Conservation (phyloP, 2,113 vertebrate genomes). For the Desmodus rotundus region DNA sequence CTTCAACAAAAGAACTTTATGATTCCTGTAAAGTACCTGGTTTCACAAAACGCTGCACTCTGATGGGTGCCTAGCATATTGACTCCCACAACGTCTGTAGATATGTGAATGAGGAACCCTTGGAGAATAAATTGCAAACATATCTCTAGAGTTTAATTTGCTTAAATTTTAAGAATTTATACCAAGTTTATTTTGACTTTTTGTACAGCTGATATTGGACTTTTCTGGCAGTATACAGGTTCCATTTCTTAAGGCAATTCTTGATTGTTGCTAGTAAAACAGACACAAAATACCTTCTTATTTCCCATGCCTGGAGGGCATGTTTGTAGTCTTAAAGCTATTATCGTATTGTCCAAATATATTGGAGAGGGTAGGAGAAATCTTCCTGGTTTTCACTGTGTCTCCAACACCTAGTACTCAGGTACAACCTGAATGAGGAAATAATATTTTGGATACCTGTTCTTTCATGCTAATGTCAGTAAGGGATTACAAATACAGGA, state of each 20-base stretch:
- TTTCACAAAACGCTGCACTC: neutral
- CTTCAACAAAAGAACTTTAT: neutral
- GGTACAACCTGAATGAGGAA: neutral
- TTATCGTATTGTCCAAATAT: neutral
- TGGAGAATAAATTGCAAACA: neutral
- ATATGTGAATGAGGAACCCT: neutral
- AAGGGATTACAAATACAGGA: neutral
- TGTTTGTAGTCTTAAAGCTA: neutral
- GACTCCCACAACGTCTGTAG: neutral
- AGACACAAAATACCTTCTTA: neutral
- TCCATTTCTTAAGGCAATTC: neutral
- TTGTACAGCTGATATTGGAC: neutral
- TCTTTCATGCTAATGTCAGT: neutral
- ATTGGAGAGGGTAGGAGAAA: neutral
- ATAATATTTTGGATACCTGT: neutral
- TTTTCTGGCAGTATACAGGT: neutral
- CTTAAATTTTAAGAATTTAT: slow-evolving; percentile 25
- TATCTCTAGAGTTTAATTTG: neutral
- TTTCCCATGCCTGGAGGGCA: neutral
- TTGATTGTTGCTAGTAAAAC: neutral
- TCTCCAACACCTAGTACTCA: neutral
- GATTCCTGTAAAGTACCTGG: neutral
- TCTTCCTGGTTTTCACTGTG: neutral
- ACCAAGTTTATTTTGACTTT: slow-evolving; percentile 14
- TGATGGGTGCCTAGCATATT: neutral